These are phyloP conservation scores for Pimephales promelas DNA, from an alignment of 2,113 vertebrate genomes.

Conservation along the genomic window DNA sequence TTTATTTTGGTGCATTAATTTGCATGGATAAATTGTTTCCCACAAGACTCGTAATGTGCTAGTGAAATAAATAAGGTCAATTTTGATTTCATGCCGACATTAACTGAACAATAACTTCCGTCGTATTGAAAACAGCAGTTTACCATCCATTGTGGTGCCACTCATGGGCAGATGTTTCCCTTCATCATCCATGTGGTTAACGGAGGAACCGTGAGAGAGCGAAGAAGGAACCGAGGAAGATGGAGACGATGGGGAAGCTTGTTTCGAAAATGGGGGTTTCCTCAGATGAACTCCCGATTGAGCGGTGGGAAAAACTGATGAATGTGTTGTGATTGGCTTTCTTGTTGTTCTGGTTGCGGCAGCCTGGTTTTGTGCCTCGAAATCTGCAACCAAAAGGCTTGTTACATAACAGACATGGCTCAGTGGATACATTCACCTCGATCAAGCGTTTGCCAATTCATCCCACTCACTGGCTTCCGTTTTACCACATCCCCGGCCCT, in stretches of 20 bases:
- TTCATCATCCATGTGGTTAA: neutral
- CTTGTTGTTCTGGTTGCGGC: constrained; percentile 23
- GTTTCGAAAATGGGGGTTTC: neutral
- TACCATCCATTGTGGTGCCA: neutral
- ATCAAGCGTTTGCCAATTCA: neutral
- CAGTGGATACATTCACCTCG: neutral
- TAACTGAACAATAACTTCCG: neutral
- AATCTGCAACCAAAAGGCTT: constrained; percentile 56
- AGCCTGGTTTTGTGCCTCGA: constrained; percentile 56
- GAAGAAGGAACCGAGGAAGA: neutral
- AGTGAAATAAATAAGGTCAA: too few species aligned
- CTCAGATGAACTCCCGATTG: neutral
- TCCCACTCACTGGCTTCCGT: constrained; percentile 21
- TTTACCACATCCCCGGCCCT: constrained; percentile 13
- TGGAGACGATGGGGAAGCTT: neutral
- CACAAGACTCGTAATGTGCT: too few species aligned
- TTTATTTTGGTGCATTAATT: too few species aligned
- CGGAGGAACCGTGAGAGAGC: neutral
- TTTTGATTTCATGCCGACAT: too few species aligned
- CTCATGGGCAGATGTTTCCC: constrained; percentile 17
- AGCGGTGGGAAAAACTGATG: neutral
- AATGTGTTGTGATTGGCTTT: neutral
- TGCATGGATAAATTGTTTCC: too few species aligned
- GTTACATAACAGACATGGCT: constrained; percentile 3
- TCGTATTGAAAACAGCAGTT: neutral